Conservation (phyloP, 2,797 vertebrate genomes). For the Sebastes hopkinsi region DNA sequence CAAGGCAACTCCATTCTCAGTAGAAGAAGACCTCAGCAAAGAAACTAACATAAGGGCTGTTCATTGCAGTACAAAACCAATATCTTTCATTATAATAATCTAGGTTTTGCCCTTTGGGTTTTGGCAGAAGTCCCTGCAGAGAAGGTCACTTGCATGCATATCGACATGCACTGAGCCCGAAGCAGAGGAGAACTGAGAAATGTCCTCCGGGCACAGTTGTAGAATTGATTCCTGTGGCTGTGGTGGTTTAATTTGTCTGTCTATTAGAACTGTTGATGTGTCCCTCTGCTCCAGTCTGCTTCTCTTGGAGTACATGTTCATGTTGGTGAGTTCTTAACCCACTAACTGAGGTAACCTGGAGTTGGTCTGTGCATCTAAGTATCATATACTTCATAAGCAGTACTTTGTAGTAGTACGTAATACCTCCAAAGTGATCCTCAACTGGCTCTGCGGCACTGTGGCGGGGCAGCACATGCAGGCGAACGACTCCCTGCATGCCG, state of each 20-base stretch:
- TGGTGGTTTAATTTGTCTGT: conserved; percentile 31
- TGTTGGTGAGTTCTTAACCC: background rate
- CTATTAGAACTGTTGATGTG: conserved; percentile 4
- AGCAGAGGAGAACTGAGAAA: background rate
- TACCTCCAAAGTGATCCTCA: no score
- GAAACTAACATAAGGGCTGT: background rate
- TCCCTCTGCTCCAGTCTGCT: background rate
- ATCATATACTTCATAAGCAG: background rate
- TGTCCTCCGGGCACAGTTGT: conserved; percentile 4
- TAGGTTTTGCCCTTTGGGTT: conserved; percentile 36
- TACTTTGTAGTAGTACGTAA: background rate
- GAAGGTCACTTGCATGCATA: conserved; percentile 39
- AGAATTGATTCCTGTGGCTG: conserved; percentile 29
- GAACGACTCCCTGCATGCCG: no score
- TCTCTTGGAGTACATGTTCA: background rate
- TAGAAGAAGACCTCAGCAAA: background rate
- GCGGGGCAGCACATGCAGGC: no score
- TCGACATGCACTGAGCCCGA: conserved; percentile 3
- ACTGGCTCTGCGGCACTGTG: no score
- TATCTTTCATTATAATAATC: conserved; percentile 28
- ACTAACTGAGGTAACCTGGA: background rate
- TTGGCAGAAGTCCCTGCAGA: conserved; percentile 33
- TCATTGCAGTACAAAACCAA: background rate
- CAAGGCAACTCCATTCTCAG: background rate
- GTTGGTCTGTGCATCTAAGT: background rate